phyloP scores from a whole-genome alignment of 2,113 vertebrate genomes.

The Pelmatolapia mariae region DNA sequence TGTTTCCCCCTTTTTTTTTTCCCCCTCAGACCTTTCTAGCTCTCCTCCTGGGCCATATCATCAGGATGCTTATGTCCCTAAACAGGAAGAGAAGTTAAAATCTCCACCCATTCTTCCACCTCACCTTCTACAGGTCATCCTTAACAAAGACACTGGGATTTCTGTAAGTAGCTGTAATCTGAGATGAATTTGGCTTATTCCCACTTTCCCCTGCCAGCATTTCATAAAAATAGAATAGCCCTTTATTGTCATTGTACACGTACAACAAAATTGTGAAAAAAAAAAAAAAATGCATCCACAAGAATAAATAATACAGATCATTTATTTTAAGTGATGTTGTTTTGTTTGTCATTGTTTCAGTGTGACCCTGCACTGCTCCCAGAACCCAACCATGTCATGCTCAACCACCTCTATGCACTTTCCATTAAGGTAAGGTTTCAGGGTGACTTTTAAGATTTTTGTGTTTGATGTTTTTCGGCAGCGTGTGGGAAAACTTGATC shows the following conservation, averaged over 20 bases:
- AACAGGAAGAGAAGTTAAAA: conserved; percentile 92
- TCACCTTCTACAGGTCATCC: conserved; percentile 95
- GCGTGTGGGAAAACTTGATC: background rate
- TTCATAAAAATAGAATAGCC: background rate
- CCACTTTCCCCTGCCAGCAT: background rate
- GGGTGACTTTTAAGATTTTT: background rate
- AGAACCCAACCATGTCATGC: conserved; percentile 97
- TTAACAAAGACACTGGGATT: conserved; percentile 98
- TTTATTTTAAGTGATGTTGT: background rate
- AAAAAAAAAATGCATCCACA: background rate
- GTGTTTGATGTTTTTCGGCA: background rate
- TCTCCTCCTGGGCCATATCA: conserved; percentile 96
- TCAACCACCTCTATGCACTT: conserved; percentile 95
- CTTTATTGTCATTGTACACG: background rate
- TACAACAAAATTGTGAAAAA: background rate
- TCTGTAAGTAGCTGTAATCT: conserved; percentile 80
- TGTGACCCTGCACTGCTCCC: conserved; percentile 95
- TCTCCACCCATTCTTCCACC: conserved; percentile 94
- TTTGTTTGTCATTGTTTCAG: conserved; percentile 51
- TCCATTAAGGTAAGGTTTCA: conserved; percentile 89
- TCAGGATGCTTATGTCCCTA: conserved; percentile 88
- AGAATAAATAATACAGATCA: background rate
- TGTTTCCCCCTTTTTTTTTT: fast-evolving
- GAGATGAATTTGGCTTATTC: background rate
- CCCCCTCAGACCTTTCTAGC: conserved; percentile 84